Base-by-base conservation (phyloP, 2,113 vertebrate genomes). In the Lipophrys pholis region DNA sequence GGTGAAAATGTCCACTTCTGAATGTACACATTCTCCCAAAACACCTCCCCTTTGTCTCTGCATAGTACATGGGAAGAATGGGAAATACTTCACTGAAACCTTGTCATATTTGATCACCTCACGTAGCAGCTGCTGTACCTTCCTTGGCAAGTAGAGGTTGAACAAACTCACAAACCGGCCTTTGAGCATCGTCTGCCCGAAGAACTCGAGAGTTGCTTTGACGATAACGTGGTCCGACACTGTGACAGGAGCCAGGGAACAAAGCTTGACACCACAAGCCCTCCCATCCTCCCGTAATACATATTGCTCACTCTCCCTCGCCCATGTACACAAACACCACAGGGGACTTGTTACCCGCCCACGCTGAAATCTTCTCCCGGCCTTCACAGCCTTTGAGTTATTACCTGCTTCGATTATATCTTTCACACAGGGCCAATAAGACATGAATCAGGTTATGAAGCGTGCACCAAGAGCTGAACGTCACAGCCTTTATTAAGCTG, bases 371-470 rank as follows among this genome's bases (percentile, higher is more conserved):
- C 71, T 66, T 56, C 68, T 5, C 36, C 48, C 45, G 21, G 61
- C 50, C n/a, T 1, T 67, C 73, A 55, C 50, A 10, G 42, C 48
- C 36, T 78, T 63, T 76, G 67, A 77, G 72, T 83, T 86, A 88
- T 85, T 73, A 81, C 83, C 77, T 71, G 67, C 71, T 86, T 81
- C 78, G 40, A 81, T 76, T 76, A 72, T 73, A 65, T 82, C 56
- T 69, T 41, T 63, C 80, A 87, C 54, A 5, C 73, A 10, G 70
- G 67, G 60, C 69, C 79, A 87, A 82, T 90, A 87, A 86, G 73
- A 60, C 65, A 64, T 7, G 62, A 79, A 86, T 88, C 41, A 52
- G 57, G 60, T 85, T 82, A 77, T 64, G 76, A 81, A 60, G 65
- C 11, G 12, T 46, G 11, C 73, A 60, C 48, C 65, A 6, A 78